phyloP scores from a whole-genome alignment of 92 coral and sea anemone genomes.

The Bergia sp. region DNA sequence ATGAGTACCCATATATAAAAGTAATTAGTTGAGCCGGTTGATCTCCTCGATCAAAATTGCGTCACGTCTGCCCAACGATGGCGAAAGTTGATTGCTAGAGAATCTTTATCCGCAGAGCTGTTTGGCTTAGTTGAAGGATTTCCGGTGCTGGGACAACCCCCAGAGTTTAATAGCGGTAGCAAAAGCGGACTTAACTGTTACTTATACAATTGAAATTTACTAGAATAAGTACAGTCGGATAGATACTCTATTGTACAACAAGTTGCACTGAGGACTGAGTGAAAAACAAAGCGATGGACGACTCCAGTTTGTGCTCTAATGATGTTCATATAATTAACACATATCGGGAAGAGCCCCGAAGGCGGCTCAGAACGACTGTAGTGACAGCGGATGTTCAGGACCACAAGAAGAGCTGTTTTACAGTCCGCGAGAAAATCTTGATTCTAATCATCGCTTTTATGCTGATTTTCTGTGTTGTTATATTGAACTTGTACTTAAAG shows the following conservation, averaged over 20 bases:
- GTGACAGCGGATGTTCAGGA: neutral
- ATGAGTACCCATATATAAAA: constrained; percentile 8
- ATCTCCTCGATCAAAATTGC: neutral
- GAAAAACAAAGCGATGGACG: constrained; percentile 12
- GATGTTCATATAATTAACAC: neutral
- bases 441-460: constrained; percentile 51
- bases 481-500: constrained; percentile 66
- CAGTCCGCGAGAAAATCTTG: constrained; percentile 61
- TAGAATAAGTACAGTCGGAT: neutral
- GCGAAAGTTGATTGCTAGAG: neutral
- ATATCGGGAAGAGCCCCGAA: neutral
- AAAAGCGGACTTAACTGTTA: neutral
- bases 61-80: constrained; percentile 22
- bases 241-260: neutral
- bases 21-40: constrained; percentile 17
- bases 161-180: neutral
- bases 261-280: neutral
- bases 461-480: constrained; percentile 61
- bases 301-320: neutral
- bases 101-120: neutral
- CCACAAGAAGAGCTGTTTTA: constrained; percentile 28
- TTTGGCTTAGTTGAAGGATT: neutral
- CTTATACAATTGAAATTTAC: neutral
- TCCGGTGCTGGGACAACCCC: constrained; percentile 12
- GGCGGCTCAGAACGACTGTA: neutral